These are phyloP conservation scores for Amblyopsis hoosieri DNA, from an alignment of 2,797 vertebrate species.

Conservation along the genomic window DNA sequence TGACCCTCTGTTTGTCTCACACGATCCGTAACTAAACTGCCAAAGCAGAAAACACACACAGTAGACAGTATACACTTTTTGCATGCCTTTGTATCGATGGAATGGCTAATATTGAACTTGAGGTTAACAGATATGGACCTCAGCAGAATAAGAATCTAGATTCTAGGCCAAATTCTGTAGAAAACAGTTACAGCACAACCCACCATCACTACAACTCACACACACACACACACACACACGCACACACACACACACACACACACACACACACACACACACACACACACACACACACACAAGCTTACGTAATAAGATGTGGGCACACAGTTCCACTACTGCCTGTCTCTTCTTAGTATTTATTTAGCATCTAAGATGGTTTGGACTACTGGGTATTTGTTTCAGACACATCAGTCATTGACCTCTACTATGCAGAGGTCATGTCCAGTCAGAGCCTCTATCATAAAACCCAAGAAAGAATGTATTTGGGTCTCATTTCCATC, in stretches of 20 bases:
- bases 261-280: background rate
- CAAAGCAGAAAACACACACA: background rate
- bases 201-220: background rate
- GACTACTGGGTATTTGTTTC: slow-evolving; percentile 43
- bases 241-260: background rate
- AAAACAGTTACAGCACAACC: slow-evolving; percentile 1
- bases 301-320: background rate
- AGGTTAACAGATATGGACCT: slow-evolving; percentile 2
- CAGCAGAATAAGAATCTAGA: background rate
- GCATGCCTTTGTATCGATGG: slow-evolving; percentile 11
- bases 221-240: background rate
- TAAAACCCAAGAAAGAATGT: slow-evolving; percentile 75
- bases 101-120: slow-evolving; percentile 8
- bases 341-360: slow-evolving; percentile 1
- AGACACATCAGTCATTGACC: slow-evolving; percentile 56
- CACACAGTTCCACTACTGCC: background rate
- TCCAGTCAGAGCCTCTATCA: slow-evolving; percentile 62
- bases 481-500: slow-evolving; percentile 55
- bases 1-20: slow-evolving; percentile 8
- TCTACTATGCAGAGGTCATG: slow-evolving; percentile 69
- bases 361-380: slow-evolving; percentile 35
- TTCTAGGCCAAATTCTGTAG: too few relatives aligned
- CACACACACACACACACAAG: background rate
- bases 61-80: background rate
- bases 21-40: slow-evolving; percentile 13